Evolutionary conservation across 2,113 vertebrate genomes (phyloP).

Genomic region (Charadrius vociferus): DNA sequence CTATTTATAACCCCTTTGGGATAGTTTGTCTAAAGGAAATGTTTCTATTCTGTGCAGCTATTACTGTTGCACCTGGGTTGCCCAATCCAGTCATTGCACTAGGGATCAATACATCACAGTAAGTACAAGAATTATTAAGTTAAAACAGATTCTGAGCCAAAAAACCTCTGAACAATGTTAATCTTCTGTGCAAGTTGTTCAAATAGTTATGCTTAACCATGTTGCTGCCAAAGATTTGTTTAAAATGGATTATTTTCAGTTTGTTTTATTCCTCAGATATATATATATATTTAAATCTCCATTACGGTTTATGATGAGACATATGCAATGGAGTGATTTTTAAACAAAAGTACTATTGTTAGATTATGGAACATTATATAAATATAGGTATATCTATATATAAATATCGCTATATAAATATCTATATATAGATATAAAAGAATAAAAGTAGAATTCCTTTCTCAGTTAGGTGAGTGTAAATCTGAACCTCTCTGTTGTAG

Average conservation of each 20-base stretch:
- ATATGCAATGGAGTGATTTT: conserved; percentile 42
- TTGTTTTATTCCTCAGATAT: conserved; percentile 52
- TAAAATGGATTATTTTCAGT: conserved; percentile 66
- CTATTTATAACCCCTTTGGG: conserved; percentile 96
- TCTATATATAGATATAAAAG: conserved; percentile 69
- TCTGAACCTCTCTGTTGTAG: neutral
- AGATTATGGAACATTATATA: conserved; percentile 60
- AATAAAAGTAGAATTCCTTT: conserved; percentile 5
- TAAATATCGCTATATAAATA: conserved; percentile 62
- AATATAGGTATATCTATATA: conserved; percentile 68
- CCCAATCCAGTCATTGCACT: conserved; percentile 84
- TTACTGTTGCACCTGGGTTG: conserved; percentile 95
- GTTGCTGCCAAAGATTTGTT: conserved; percentile 80
- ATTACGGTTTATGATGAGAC: conserved; percentile 37
- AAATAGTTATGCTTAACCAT: conserved; percentile 75
- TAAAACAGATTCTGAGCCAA: conserved; percentile 80
- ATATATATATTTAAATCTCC: conserved; percentile 64
- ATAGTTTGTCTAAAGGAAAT: conserved; percentile 98
- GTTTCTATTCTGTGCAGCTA: conserved; percentile 96
- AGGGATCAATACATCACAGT: conserved; percentile 92
- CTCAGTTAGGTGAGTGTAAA: neutral
- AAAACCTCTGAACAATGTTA: conserved; percentile 83
- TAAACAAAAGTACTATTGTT: conserved; percentile 54
- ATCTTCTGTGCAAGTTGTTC: conserved; percentile 82
- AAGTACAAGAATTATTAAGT: conserved; percentile 86